Evolutionary conservation across 1,140 invertebrate species (phyloP), one percentile per base, ranked within the genome.

Genomic region (Ips nitidus): DNA sequence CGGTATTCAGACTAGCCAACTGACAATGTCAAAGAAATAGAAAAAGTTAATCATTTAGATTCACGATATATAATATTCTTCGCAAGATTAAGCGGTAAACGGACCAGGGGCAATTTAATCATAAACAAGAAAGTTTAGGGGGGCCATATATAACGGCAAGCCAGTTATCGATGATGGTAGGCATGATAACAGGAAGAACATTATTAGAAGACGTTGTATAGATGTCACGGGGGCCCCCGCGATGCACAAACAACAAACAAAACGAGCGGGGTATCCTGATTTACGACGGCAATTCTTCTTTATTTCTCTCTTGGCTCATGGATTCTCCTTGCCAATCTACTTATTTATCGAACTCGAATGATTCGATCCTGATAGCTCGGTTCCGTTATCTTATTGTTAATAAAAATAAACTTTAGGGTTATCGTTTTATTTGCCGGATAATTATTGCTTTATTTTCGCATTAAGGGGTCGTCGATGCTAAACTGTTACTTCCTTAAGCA

Each of bases 251-350:
- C 72, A 73, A 73, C 72, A 73, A 73, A 73, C 72, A 73, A 71
- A 70, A 69, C 67, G 70, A 70, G 52, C 41, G 61, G 63, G 69
- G 72, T 59, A 71, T 55, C 66, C 73, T 76, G 75, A 76, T 76
- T 76, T 76, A 76, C 75, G 72, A 74, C 57, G 70, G 70, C 76
- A 78, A 78, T 78, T 78, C 76, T 73, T 78, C 76, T 78, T 78
- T 78, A 78, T 78, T 77, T 78, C 76, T 78, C 76, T 78, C 75
- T 71, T 74, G 75, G 74, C 75, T 75, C 75, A 71, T 69, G 70
- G 66, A 70, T 74, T 57, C 60, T 74, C 61, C 53, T 65, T 75
- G 69, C 73, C 74, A 73, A 75, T 75, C 73, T 75, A 75, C 71
- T 77, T 78, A 78, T 78, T 78, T 78, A 78, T 78, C 75, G 75